Percentiles rank a stretch among this genome's conserved stretches.
Evolutionary conservation across 2,113 vertebrate species (phyloP).

Genomic region (Sciurus niger): DNA sequence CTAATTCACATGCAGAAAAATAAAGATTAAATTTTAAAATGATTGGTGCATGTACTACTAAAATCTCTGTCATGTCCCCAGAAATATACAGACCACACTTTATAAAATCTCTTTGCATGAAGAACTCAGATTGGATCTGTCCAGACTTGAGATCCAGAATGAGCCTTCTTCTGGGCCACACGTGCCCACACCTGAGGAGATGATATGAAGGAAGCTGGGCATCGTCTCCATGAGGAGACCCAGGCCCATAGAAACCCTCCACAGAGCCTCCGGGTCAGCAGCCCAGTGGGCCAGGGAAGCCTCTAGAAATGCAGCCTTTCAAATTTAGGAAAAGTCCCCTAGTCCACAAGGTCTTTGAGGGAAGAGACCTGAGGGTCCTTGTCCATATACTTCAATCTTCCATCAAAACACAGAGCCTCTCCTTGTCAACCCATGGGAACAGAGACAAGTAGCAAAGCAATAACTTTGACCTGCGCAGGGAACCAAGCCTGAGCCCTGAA

Average conservation of each 20-base stretch:
- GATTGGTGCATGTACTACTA: neutral
- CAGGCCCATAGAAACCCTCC: neutral
- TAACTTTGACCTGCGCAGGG: neutral
- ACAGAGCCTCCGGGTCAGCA: neutral
- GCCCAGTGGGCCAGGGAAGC: neutral
- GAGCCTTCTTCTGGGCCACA: no score
- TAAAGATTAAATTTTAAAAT: constrained; percentile 8
- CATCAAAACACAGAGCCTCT: neutral
- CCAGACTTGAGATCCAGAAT: neutral
- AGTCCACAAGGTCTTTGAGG: neutral
- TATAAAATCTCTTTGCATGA: neutral
- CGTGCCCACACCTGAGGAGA: rapidly evolving
- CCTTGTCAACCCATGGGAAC: neutral
- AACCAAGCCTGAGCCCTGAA: neutral
- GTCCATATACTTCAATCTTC: neutral
- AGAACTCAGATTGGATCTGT: neutral
- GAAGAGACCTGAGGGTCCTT: neutral
- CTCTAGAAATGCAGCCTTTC: neutral
- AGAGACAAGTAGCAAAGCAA: neutral
- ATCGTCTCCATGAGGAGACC: neutral
- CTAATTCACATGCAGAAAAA: neutral
- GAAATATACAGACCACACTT: neutral
- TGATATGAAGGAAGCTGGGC: neutral
- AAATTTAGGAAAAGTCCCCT: neutral
- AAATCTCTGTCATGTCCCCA: neutral